Evolutionary conservation across 2,888 invertebrate genomes (phyloP), one percentile per base, ranked within the genome.

Genomic region (Thumatha senex): DNA sequence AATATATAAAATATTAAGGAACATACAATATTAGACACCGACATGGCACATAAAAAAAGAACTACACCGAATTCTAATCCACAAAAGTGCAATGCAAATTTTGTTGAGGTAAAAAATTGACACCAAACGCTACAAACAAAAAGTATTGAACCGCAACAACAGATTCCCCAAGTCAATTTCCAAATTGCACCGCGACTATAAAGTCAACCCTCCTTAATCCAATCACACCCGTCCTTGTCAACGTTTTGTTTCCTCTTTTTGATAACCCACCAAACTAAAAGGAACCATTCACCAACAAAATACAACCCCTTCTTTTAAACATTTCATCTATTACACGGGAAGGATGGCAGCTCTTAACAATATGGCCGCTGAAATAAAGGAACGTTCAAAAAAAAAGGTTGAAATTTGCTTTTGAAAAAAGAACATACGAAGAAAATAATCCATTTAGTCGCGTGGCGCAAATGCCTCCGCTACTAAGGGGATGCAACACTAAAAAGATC

Each of bases 171-270:
- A 89, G 88, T 86, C 90, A 89, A 90, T 91, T 86, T 90, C 80
- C 82, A 91, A 90, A 91, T 89, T 88, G 90, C 82, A 73, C 78
- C 72, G 78, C 80, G 82, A 84, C 80, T 82, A 86, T 89, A 87
- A 89, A 89, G 86, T 88, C 86, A 87, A 88, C 89, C 89, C 88
- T 84, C 85, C 88, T 80, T 90, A 89, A 90, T 90, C 82, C 88
- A 84, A 89, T 90, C 88, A 84, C 86, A 88, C 84, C 86, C 75
- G 81, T 76, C 83, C 88, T 86, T 89, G 90, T 90, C 90, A 89
- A 86, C 90, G 84, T 88, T 91, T 90, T 89, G 86, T 88, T 89
- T 86, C 78, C 78, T 84, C 77, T 86, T 84, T 85, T 83, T 73
- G 68, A 65, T 68, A 72, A 55, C 63, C 70, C 56, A 67, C 86